Evolutionary conservation across 1,140 invertebrate genomes (phyloP).

Genomic region (Diachasmimorpha longicaudata): DNA sequence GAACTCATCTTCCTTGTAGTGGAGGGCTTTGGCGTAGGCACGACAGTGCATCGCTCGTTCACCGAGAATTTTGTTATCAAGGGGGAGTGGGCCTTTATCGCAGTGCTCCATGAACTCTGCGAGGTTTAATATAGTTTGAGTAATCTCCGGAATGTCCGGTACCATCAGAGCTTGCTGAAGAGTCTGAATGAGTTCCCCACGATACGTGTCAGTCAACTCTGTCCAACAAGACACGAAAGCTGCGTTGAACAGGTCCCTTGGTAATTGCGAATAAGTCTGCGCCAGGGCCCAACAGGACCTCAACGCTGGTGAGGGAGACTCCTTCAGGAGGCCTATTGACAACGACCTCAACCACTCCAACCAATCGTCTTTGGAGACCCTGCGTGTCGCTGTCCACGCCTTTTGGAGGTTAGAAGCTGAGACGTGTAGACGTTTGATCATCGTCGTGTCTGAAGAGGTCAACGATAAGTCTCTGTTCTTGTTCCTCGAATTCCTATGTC

Average conservation of each 20-base stretch:
- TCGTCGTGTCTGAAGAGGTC: constrained; percentile 70
- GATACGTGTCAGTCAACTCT: constrained; percentile 82
- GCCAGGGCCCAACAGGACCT: constrained; percentile 90
- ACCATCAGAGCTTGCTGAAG: constrained; percentile 89
- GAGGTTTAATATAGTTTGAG: constrained; percentile 96
- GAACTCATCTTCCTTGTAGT: constrained; percentile 99
- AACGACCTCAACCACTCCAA: constrained; percentile 93
- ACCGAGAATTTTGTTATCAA: constrained; percentile 83
- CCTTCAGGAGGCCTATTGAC: constrained; percentile 92
- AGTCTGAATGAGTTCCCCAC: constrained; percentile 85
- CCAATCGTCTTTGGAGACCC: constrained; percentile 98
- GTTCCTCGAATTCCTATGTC: constrained; percentile 63
- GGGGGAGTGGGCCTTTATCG: constrained; percentile 92
- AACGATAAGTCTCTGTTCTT: constrained; percentile 69
- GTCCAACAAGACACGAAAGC: constrained; percentile 99
- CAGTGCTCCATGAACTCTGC: constrained; percentile 99
- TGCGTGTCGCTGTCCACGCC: constrained; percentile 87
- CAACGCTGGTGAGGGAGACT: constrained; percentile 93
- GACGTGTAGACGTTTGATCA: constrained; percentile 81
- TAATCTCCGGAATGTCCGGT: constrained; percentile 95
- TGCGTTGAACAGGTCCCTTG: constrained; percentile 96
- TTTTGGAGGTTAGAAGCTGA: constrained; percentile 83
- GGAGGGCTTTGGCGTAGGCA: constrained; percentile 93
- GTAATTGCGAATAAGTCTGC: constrained; percentile 91
- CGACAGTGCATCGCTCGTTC: constrained; percentile 84